phyloP scores from a whole-genome alignment of 2,797 vertebrate genomes.

The Acipenser oxyrinchus region DNA sequence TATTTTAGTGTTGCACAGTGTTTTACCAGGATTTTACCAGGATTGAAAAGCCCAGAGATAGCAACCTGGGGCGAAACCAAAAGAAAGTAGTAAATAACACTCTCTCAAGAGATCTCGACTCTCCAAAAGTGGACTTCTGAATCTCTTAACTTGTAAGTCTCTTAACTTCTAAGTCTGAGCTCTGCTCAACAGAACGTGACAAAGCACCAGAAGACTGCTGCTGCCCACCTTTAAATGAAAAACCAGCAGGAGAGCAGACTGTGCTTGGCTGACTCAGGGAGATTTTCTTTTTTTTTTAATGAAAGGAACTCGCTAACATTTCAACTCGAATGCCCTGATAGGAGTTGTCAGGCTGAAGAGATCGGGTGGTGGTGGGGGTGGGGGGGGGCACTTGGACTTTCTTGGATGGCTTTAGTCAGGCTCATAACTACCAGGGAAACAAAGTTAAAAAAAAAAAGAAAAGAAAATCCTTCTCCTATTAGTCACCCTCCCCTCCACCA shows the following conservation, averaged over 20 bases:
- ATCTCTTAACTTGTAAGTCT: no score
- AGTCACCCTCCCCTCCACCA: conserved; percentile 3
- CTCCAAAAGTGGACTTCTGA: no score
- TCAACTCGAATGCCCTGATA: background rate
- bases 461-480: background rate
- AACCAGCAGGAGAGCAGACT: background rate
- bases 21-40: no score
- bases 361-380: background rate
- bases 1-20: no score
- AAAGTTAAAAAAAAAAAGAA: background rate
- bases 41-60: no score
- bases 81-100: no score
- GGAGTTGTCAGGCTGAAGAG: background rate
- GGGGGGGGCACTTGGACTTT: background rate
- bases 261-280: background rate
- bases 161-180: no score
- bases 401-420: background rate
- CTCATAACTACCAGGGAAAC: background rate
- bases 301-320: background rate
- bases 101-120: no score
- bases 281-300: background rate
- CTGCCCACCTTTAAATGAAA: background rate
- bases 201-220: background rate
- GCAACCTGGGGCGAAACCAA: no score
- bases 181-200: no score